Evolutionary conservation across 2,113 vertebrate species (phyloP), one percentile per base, ranked within the genome.

Genomic region (Rhynchopsitta pachyrhyncha): DNA sequence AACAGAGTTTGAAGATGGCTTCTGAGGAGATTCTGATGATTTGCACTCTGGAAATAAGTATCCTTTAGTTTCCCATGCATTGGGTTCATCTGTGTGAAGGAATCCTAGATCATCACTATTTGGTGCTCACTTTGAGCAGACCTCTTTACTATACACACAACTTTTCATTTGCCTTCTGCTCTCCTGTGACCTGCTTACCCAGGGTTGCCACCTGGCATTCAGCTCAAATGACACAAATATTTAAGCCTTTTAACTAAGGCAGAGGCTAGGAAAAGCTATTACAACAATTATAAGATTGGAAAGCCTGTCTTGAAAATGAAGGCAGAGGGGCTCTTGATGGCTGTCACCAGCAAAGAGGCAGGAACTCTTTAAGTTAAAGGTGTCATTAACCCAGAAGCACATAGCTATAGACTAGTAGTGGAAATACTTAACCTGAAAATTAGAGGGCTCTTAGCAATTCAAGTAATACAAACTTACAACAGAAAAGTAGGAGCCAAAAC

Each of bases 391-490:
- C 60, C 73, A 75, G 60, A 16, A 79, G 44, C 74, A 68, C 77
- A 13, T 28, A 49, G 17, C 62, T 77, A 10, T 9, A 55, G 83
- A 29, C 62, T 8, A 14, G 50, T 17, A 68, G 11, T 64, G 83
- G 25, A 93, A 96, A 95, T 91, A 82, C 87, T 95, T 64, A 82
- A 89, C 66, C 57, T 89, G 50, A 27, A 89, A 91, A 92, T 95
- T 25, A 92, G 66, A 79, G 66, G 20, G 27, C 53, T 24, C 37
- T 88, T 33, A 55, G 39, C 60, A 80, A 47, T 82, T 95, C n/a
- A 44, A 88, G 31, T 9, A 35, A 63, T 16, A 16, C 15, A 20
- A 41, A 39, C 18, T 68, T 24, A 1, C 10, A 59, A 13, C 12
- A 55, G 77, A 22, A 59, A 66, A 86, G 13, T 10, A 52, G 52